phyloP scores from a whole-genome alignment of 2,888 invertebrate genomes.

The Dicycla oo region DNA sequence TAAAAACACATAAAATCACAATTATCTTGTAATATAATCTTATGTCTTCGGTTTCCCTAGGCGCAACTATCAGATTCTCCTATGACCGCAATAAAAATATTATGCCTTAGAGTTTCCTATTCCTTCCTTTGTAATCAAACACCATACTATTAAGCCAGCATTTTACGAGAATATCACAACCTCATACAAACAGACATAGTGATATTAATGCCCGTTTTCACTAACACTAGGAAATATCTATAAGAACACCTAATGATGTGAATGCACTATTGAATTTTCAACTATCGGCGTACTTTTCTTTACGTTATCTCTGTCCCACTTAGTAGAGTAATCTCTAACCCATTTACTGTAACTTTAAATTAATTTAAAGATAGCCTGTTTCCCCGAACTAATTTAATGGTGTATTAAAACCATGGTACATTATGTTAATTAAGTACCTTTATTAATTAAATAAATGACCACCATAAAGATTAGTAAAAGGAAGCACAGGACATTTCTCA shows the following conservation, averaged over 20 bases:
- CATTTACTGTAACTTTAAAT: constrained; percentile 13
- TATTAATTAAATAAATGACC: constrained; percentile 15
- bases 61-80: background rate
- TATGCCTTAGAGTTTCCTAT: constrained; percentile 19
- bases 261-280: background rate
- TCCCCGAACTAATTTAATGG: constrained; percentile 11
- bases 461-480: constrained; percentile 30
- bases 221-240: background rate
- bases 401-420: constrained; percentile 10
- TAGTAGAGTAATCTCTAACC: no score
- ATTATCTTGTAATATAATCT: constrained; percentile 5
- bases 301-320: no score
- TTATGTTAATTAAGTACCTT: constrained; percentile 7
- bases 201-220: background rate
- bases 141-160: constrained; percentile 27
- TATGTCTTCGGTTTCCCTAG: background rate
- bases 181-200: background rate
- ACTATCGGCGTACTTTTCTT: background rate
- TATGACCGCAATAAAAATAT: constrained; percentile 30
- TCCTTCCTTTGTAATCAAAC: constrained; percentile 35
- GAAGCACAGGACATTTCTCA: background rate
- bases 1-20: constrained; percentile 20
- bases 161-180: constrained; percentile 27
- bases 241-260: background rate
- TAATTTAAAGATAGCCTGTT: background rate